A percentile compares a stretch with the other conserved stretches of the same genome.
These are phyloP conservation scores for Epicampocera succincta DNA, from an alignment of 2,888 invertebrate genomes.

Conservation along the genomic window DNA sequence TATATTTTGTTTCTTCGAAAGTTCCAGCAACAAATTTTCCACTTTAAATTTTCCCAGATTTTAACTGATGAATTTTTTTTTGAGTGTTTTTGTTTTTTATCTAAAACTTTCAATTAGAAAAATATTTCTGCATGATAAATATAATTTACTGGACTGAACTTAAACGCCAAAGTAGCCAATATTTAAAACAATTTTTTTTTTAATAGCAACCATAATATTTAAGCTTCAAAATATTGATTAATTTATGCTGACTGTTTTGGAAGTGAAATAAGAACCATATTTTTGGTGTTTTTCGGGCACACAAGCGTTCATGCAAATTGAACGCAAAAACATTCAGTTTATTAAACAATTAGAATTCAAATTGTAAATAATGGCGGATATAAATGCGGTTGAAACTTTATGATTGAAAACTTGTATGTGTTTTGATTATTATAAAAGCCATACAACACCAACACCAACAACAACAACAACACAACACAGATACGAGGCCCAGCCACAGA, in stretches of 20 bases:
- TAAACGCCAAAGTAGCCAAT: background rate
- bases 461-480: too few species aligned
- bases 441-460: too few species aligned
- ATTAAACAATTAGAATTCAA: constrained; percentile 57
- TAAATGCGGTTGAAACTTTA: constrained; percentile 49
- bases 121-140: too few species aligned
- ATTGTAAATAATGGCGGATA: constrained; percentile 49
- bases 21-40: too few species aligned
- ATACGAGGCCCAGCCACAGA: too few species aligned
- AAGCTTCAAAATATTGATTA: constrained; percentile 3
- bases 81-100: too few species aligned
- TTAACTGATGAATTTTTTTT: too few species aligned
- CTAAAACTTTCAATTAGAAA: too few species aligned
- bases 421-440: background rate
- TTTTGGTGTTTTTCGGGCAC: background rate
- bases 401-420: constrained; percentile 35
- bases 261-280: background rate
- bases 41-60: too few species aligned
- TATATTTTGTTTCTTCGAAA: too few species aligned
- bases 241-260: background rate
- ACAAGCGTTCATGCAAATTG: background rate
- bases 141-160: too few species aligned
- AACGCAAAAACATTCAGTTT: constrained; percentile 11
- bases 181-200: background rate
- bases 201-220: background rate